Percentiles rank a stretch among this genome's conserved stretches.
Conservation (phyloP, 2,888 invertebrate species). For the Linnaemya vulpina region DNA sequence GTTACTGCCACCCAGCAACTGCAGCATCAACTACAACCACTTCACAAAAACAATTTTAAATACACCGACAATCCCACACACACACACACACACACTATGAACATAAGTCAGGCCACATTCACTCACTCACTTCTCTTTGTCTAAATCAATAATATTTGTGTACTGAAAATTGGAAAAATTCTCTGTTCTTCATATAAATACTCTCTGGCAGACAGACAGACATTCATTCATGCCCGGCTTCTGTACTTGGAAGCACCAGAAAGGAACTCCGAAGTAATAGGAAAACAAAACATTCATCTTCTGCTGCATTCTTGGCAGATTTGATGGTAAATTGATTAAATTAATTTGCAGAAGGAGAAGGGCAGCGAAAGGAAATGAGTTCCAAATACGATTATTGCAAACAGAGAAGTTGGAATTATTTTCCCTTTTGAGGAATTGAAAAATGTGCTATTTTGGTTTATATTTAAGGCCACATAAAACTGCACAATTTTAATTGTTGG, state of each 20-base stretch:
- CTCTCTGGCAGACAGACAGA: background rate
- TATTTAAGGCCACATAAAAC: too few relatives aligned
- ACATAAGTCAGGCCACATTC: constrained; percentile 10
- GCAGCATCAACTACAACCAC: constrained; percentile 29
- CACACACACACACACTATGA: background rate
- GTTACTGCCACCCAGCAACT: constrained; percentile 50
- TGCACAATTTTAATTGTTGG: too few relatives aligned
- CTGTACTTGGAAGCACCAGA: background rate
- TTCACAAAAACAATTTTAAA: constrained; percentile 2
- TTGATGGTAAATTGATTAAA: constrained; percentile 70
- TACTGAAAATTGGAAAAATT: constrained; percentile 32
- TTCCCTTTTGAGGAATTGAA: too few relatives aligned
- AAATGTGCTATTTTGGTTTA: too few relatives aligned
- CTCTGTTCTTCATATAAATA: constrained; percentile 14
- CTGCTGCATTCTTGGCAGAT: constrained; percentile 68
- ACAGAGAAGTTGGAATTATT: constrained; percentile 14
- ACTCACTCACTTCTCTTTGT: constrained; percentile 46
- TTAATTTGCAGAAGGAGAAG: constrained; percentile 23
- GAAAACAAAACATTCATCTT: constrained; percentile 60
- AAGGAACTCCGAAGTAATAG: constrained; percentile 15
- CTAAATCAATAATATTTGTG: constrained; percentile 58
- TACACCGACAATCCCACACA: constrained; percentile 1
- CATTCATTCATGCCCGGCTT: background rate
- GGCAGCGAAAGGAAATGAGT: too few relatives aligned
- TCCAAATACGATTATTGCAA: background rate